Conservation (phyloP, 2,888 invertebrate genomes). For the Apotomis capreana region DNA sequence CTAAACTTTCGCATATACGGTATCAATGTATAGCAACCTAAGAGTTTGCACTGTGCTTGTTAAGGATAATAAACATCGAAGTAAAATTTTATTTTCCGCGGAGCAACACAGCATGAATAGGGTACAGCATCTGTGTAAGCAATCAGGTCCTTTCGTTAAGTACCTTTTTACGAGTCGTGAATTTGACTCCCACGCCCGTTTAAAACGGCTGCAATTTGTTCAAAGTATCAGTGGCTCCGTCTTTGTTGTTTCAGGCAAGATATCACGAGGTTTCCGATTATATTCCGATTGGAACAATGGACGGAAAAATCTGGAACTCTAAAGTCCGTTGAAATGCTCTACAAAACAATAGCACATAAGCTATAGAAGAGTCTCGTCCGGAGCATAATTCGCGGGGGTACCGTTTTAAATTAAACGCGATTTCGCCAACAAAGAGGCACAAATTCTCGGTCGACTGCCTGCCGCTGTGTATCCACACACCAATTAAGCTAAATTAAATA, state of each 20-base stretch:
- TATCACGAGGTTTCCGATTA: slow-evolving; percentile 37
- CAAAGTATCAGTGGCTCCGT: slow-evolving; percentile 39
- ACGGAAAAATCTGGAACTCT: slow-evolving; percentile 28
- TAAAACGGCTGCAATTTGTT: slow-evolving; percentile 47
- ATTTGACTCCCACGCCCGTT: slow-evolving; percentile 45
- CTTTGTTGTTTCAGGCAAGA: slow-evolving; percentile 28
- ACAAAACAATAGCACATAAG: slow-evolving; percentile 53
- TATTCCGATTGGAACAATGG: slow-evolving; percentile 39
- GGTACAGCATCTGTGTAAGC: slow-evolving; percentile 43
- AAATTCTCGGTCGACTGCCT: slow-evolving; percentile 79
- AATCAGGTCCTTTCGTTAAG: slow-evolving; percentile 44
- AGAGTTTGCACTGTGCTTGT: slow-evolving; percentile 20
- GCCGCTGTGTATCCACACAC: slow-evolving; percentile 75
- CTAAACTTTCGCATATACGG: too few relatives aligned
- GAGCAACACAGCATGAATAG: slow-evolving; percentile 32
- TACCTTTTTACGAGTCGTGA: slow-evolving; percentile 47
- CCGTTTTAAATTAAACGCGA: slow-evolving; percentile 66
- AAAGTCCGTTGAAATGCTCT: slow-evolving; percentile 34
- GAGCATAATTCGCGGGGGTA: slow-evolving; percentile 65
- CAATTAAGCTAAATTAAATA: slow-evolving; percentile 82
- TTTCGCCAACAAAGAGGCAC: slow-evolving; percentile 77
- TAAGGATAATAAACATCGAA: slow-evolving; percentile 30
- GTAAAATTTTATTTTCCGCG: slow-evolving; percentile 37
- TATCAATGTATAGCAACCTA: background rate
- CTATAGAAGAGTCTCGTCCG: slow-evolving; percentile 53